phyloP scores from a whole-genome alignment of 2,888 invertebrate genomes.

The Drosophila acutilabella region DNA sequence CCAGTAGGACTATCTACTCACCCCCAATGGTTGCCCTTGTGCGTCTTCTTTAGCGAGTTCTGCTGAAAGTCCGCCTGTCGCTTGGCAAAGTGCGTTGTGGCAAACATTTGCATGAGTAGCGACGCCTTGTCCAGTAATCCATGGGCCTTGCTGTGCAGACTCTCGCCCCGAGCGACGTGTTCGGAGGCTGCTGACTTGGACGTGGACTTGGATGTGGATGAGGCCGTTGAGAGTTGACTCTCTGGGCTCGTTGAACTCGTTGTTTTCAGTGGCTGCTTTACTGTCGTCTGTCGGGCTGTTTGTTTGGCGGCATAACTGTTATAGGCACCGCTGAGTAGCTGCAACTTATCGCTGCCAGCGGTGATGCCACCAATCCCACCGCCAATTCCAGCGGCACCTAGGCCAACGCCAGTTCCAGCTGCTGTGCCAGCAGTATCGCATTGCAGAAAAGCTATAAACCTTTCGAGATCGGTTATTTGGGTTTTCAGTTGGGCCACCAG shows the following conservation, averaged over 20 bases:
- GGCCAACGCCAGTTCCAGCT: slow-evolving; percentile 1
- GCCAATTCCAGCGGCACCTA: background rate
- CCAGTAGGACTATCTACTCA: slow-evolving; percentile 53
- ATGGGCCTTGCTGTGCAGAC: slow-evolving; percentile 83
- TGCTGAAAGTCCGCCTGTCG: slow-evolving; percentile 87
- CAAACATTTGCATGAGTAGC: slow-evolving; percentile 95
- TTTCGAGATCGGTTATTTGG: slow-evolving; percentile 98
- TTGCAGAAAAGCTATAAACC: slow-evolving; percentile 98
- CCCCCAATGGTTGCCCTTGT: slow-evolving; percentile 97
- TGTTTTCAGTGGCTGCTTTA: background rate
- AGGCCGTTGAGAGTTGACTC: slow-evolving; percentile 6
- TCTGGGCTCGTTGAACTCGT: slow-evolving; percentile 4
- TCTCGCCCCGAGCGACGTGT: slow-evolving; percentile 61
- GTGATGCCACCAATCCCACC: slow-evolving; percentile 15
- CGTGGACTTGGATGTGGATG: background rate
- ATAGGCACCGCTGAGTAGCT: slow-evolving; percentile 78
- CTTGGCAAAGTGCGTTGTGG: slow-evolving; percentile 96
- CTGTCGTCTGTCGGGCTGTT: slow-evolving; percentile 58
- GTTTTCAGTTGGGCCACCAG: slow-evolving; percentile 97
- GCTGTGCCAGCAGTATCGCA: slow-evolving; percentile 87
- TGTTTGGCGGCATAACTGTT: slow-evolving; percentile 85
- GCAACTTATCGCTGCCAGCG: slow-evolving; percentile 56
- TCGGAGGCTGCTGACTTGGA: slow-evolving; percentile 7
- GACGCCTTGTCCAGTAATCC: slow-evolving; percentile 93
- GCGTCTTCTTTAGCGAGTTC: slow-evolving; percentile 93